Conservation (phyloP, 2,113 vertebrate species). For the Trochalopteron elliotii region DNA sequence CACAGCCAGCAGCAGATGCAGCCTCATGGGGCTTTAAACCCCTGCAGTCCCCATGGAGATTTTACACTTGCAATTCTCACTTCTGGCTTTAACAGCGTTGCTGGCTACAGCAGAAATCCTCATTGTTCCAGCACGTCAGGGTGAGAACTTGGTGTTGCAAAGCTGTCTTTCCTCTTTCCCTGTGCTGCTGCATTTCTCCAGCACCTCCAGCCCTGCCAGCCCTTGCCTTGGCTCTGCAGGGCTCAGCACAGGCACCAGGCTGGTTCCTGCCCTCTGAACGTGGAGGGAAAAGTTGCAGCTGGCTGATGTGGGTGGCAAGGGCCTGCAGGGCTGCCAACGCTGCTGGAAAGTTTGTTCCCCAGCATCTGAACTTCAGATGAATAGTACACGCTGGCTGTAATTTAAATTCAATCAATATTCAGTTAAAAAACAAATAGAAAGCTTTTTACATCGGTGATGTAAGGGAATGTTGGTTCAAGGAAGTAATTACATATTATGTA, state of each 20-base stretch:
- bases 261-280: fast-evolving
- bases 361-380: not conserved
- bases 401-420: conserved; percentile 63
- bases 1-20: not conserved
- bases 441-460: conserved; percentile 55
- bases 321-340: not conserved
- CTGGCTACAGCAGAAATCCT: not conserved
- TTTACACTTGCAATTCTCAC: not conserved
- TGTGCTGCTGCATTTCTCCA: not conserved
- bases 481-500: conserved; percentile 70
- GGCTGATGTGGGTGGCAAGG: not conserved
- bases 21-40: not conserved
- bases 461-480: conserved; percentile 65
- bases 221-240: not conserved
- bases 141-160: not conserved
- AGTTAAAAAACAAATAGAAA: conserved; percentile 63
- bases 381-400: not conserved
- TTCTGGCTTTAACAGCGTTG: not conserved
- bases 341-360: not conserved
- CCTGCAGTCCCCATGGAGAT: not conserved
- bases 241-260: not conserved
- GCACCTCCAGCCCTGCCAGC: not conserved
- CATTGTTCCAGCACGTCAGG: not conserved
- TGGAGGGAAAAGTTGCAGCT: not conserved
- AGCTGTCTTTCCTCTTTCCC: not conserved